Evolutionary conservation across 2,113 vertebrate species (phyloP).

Genomic region (Sterna hirundo): DNA sequence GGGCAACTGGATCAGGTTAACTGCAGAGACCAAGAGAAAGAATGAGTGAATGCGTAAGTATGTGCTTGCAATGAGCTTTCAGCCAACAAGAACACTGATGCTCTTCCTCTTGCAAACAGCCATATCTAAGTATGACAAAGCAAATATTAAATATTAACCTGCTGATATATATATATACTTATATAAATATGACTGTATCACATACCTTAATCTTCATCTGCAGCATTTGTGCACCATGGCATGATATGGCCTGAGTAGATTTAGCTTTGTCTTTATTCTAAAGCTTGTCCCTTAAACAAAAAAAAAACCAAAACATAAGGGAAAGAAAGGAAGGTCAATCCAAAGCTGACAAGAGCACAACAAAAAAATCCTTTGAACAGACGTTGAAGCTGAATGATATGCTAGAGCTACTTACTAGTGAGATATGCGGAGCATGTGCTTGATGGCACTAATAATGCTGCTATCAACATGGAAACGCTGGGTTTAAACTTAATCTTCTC

Average conservation of each 20-base stretch:
- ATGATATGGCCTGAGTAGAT: background rate
- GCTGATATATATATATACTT: background rate
- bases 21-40: background rate
- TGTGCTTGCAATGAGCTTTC: background rate
- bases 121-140: background rate
- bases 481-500: slow-evolving; percentile 55
- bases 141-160: background rate
- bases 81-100: background rate
- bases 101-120: background rate
- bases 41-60: background rate
- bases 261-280: background rate
- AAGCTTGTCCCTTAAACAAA: background rate
- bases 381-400: slow-evolving; percentile 14
- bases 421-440: background rate
- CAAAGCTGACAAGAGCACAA: background rate
- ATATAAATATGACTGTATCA: background rate
- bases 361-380: background rate
- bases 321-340: slow-evolving; percentile 14
- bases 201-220: background rate
- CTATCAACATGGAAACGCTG: background rate
- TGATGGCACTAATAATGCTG: slow-evolving; percentile 33
- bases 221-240: background rate
- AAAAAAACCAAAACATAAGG: background rate
- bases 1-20: background rate
- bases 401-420: background rate